Conservation (phyloP, 2,888 invertebrate genomes). For the Cremastinae sp. region DNA sequence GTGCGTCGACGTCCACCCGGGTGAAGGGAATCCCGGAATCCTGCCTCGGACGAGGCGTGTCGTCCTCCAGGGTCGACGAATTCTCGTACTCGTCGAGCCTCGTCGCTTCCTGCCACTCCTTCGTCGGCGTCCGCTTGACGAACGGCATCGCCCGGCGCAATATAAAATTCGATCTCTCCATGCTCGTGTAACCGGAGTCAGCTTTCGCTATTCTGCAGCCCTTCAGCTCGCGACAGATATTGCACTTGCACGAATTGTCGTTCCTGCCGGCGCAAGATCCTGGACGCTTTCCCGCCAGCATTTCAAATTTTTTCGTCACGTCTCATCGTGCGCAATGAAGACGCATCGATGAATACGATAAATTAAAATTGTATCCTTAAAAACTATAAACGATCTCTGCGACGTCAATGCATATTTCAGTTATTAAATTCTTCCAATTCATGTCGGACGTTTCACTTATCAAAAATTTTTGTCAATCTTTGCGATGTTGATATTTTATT, state of each 20-base stretch:
- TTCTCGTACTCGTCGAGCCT: conserved; percentile 68
- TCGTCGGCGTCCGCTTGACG: conserved; percentile 68
- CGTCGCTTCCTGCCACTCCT: conserved; percentile 72
- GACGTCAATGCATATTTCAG: neutral
- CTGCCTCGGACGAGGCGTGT: conserved; percentile 51
- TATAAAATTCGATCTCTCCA: conserved; percentile 82
- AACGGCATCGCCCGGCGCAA: conserved; percentile 77
- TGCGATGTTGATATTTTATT: too few relatives aligned
- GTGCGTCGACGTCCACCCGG: neutral
- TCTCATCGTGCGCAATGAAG: conserved; percentile 14
- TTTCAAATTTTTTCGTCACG: conserved; percentile 34
- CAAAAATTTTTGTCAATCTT: too few relatives aligned
- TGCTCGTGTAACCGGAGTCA: conserved; percentile 82
- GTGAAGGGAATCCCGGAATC: neutral
- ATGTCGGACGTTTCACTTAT: too few relatives aligned
- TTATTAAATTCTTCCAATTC: too few relatives aligned
- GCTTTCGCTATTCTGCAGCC: conserved; percentile 82
- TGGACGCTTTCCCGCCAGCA: conserved; percentile 54
- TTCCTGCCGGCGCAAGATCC: conserved; percentile 80
- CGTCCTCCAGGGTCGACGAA: conserved; percentile 69
- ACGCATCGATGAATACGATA: neutral
- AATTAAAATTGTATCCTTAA: neutral
- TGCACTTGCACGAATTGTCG: conserved; percentile 85
- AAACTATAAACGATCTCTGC: neutral
- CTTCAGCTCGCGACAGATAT: conserved; percentile 88